Conservation (phyloP, 2,113 vertebrate species). For the Ascaphus truei region DNA sequence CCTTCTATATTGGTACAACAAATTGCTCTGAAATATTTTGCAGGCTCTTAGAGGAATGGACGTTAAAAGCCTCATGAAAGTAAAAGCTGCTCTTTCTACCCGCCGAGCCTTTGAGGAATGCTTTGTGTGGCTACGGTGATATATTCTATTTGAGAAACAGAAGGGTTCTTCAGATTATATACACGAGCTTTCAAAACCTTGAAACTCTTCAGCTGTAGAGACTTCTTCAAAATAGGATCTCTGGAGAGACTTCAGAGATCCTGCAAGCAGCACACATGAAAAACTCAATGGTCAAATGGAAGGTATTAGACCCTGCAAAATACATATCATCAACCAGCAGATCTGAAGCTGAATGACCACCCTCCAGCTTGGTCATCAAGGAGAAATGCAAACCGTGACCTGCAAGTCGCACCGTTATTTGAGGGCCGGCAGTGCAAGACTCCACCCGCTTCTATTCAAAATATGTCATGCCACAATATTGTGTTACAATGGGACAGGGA, state of each 20-base stretch:
- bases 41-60: slow-evolving; percentile 3
- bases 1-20: slow-evolving; percentile 10
- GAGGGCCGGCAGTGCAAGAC: not conserved
- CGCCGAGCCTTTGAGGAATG: not conserved
- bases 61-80: slow-evolving; percentile 29
- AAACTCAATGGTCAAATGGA: not conserved
- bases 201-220: not conserved
- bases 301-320: not conserved
- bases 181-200: not conserved
- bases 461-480: not conserved
- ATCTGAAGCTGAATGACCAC: not conserved
- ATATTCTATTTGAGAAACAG: not conserved
- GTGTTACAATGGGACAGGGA: too few relatives aligned
- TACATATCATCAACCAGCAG: not conserved
- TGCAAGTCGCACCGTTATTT: not conserved
- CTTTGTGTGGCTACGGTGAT: not conserved
- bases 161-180: not conserved
- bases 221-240: not conserved
- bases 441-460: not conserved
- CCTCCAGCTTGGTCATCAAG: not conserved
- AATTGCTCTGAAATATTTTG: slow-evolving; percentile 15
- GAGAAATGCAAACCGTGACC: not conserved
- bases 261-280: not conserved
- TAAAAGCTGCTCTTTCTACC: slow-evolving; percentile 4
- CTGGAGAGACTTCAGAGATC: not conserved